Conservation (phyloP, 2,888 invertebrate genomes). For the Cerceris rybyensis region DNA sequence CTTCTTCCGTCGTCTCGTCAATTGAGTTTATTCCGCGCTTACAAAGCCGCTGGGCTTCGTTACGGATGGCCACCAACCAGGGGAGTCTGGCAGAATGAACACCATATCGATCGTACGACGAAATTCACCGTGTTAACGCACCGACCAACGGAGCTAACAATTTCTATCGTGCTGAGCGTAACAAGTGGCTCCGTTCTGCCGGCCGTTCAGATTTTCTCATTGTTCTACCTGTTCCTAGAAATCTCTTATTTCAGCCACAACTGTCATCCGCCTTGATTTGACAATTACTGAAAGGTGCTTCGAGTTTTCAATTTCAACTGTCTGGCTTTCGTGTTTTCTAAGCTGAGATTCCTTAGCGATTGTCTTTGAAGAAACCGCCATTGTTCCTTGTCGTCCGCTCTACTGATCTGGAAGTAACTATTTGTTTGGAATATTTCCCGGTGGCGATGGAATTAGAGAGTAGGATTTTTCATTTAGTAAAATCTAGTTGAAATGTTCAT, state of each 20-base stretch:
- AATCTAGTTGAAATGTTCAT: too few species aligned
- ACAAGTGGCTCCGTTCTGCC: constrained; percentile 72
- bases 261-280: too few species aligned
- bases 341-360: too few species aligned
- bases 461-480: too few species aligned
- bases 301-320: too few species aligned
- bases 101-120: constrained; percentile 54
- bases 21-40: not conserved
- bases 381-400: too few species aligned
- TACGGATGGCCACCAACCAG: constrained; percentile 22
- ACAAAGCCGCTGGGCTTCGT: constrained; percentile 15
- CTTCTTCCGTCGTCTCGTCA: not conserved
- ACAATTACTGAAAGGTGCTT: too few species aligned
- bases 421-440: too few species aligned
- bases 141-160: constrained; percentile 43
- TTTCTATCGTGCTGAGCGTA: constrained; percentile 65
- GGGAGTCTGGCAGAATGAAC: constrained; percentile 33
- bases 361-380: too few species aligned
- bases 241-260: not conserved
- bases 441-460: too few species aligned
- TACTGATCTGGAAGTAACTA: too few species aligned
- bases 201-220: constrained; percentile 19
- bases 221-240: constrained; percentile 28
- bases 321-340: too few species aligned
- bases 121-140: constrained; percentile 54